Percentiles rank a stretch among this genome's conserved stretches.
phyloP scores from a whole-genome alignment of 35 echinoderm and acorn worm genomes.

The Ophioderma brevispina region DNA sequence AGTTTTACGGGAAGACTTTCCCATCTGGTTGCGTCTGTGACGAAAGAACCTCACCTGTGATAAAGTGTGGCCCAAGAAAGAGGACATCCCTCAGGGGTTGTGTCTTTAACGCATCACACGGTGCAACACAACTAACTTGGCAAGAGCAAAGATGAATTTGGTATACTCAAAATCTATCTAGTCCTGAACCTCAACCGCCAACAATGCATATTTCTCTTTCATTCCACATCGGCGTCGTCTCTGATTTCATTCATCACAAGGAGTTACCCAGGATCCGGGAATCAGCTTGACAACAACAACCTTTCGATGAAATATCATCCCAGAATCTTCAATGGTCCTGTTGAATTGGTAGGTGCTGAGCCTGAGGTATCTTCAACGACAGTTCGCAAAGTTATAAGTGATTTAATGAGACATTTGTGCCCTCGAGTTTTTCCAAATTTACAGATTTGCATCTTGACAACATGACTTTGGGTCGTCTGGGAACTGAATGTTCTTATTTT shows the following conservation, averaged over 20 bases:
- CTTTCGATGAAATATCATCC: conserved; percentile 12
- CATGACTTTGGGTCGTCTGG: conserved; percentile 8
- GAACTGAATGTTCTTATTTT: conserved; percentile 3
- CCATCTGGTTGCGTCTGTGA: too few relatives aligned
- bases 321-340: background rate
- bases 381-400: background rate
- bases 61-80: too few relatives aligned
- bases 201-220: background rate
- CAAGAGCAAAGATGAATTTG: background rate
- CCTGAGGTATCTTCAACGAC: background rate
- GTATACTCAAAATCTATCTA: background rate
- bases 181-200: conserved; percentile 20
- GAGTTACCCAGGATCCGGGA: conserved; percentile 38
- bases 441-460: conserved; percentile 29
- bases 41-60: too few relatives aligned
- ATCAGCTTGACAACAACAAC: conserved; percentile 45
- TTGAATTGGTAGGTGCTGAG: background rate
- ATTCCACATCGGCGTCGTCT: background rate
- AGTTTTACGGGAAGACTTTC: too few relatives aligned
- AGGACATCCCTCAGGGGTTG: too few relatives aligned
- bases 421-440: background rate
- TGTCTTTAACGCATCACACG: too few relatives aligned
- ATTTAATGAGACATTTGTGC: conserved; percentile 2
- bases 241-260: background rate
- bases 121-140: too few relatives aligned